phyloP scores from a whole-genome alignment of 2,113 vertebrate genomes.

The Tetrao urogallus region DNA sequence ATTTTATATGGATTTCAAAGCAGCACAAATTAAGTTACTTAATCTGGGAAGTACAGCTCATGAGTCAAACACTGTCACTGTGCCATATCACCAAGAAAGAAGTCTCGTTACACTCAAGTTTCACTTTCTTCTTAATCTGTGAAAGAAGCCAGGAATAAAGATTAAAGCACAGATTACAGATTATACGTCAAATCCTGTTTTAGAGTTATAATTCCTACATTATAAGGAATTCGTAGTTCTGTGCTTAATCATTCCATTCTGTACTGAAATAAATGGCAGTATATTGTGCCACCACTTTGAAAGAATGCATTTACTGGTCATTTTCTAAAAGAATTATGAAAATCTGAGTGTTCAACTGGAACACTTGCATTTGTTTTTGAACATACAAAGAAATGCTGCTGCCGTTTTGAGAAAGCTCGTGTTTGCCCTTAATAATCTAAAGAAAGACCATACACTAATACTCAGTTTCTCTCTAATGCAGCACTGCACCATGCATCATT shows the following conservation, averaged over 20 bases:
- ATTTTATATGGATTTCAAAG: background rate
- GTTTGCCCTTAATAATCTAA: background rate
- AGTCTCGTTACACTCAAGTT: background rate
- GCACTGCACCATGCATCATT: constrained; percentile 17
- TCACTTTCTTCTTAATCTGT: background rate
- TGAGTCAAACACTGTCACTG: background rate
- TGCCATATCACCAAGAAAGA: background rate
- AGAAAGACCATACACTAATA: background rate
- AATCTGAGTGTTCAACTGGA: background rate
- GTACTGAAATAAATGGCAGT: background rate
- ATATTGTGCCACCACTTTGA: background rate
- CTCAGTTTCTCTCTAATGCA: constrained; percentile 7
- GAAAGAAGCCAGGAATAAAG: background rate
- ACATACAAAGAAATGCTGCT: background rate
- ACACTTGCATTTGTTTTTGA: background rate
- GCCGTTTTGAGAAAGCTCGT: background rate
- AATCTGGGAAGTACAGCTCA: background rate
- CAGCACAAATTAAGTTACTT: background rate
- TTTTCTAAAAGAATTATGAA: background rate
- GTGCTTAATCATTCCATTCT: background rate
- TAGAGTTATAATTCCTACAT: background rate
- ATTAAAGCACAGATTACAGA: background rate
- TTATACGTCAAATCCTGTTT: background rate
- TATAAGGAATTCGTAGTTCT: background rate
- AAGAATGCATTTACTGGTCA: background rate